These are phyloP conservation scores for Drosophila setosimentum DNA, from an alignment of 2,888 invertebrate genomes.

Conservation along the genomic window DNA sequence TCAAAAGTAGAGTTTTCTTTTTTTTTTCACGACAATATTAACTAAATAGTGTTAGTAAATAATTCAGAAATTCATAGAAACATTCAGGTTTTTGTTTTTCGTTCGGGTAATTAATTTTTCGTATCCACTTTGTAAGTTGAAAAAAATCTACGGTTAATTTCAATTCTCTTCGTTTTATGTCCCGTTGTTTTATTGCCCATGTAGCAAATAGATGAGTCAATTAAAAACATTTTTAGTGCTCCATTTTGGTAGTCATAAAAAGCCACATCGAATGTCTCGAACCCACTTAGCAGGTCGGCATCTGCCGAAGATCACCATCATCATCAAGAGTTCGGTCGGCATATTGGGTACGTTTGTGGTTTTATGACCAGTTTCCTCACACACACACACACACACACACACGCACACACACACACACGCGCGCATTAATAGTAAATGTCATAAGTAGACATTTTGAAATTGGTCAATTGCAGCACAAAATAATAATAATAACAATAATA, in stretches of 20 bases:
- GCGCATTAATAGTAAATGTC: constrained; percentile 45
- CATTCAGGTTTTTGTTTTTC: background rate
- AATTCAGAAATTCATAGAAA: background rate
- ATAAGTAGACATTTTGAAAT: constrained; percentile 46
- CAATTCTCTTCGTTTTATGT: background rate
- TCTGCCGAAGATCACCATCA: constrained; percentile 37
- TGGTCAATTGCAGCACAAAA: constrained; percentile 55
- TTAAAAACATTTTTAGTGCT: constrained; percentile 42
- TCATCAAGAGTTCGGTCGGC: constrained; percentile 7
- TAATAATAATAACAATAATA: constrained; percentile 23
- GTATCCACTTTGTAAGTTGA: background rate
- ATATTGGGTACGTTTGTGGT: constrained; percentile 24
- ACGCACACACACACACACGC: background rate
- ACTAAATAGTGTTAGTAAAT: background rate
- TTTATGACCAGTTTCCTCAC: constrained; percentile 36
- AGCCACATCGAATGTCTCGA: constrained; percentile 17
- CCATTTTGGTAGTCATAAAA: constrained; percentile 40
- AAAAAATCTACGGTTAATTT: background rate
- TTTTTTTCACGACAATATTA: background rate
- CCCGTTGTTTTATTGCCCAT: constrained; percentile 28
- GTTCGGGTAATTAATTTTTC: background rate
- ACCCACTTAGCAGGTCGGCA: constrained; percentile 15
- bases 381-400: background rate
- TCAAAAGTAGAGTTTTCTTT: background rate
- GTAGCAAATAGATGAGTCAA: constrained; percentile 39